These are phyloP conservation scores for Gonatopus flavifemur DNA, from an alignment of 1,140 invertebrate genomes.

Conservation along the genomic window DNA sequence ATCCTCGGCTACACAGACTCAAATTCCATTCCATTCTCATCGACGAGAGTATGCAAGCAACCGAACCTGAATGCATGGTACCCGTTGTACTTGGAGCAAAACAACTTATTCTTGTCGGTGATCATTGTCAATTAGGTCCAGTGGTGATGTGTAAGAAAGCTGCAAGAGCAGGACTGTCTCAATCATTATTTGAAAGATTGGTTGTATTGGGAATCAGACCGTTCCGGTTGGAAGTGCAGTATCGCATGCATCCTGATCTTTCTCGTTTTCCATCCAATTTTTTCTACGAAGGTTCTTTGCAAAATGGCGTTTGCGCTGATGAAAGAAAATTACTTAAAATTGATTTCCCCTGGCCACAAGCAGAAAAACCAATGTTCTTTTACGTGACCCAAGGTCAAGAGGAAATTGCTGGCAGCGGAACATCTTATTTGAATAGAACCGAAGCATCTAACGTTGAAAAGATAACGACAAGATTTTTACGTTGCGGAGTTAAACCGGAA, in stretches of 20 bases:
- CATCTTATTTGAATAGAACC: conserved; percentile 97
- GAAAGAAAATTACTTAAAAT: conserved; percentile 87
- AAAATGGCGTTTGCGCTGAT: conserved; percentile 97
- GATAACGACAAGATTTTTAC: conserved; percentile 89
- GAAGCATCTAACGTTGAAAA: conserved; percentile 99
- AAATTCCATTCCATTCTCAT: conserved; percentile 98
- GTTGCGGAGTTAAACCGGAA: conserved; percentile 93
- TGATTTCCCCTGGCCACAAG: conserved; percentile 97
- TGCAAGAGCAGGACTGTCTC: conserved; percentile 92
- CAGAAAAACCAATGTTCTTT: conserved; percentile 98
- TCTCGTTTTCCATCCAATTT: conserved; percentile 98
- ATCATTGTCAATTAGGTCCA: conserved; percentile 98
- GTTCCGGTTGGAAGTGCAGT: conserved; percentile 96
- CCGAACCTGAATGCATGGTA: conserved; percentile 98
- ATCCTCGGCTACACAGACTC: conserved; percentile 85
- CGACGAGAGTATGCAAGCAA: conserved; percentile 96
- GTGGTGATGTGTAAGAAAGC: conserved; percentile 99
- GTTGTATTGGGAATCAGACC: conserved; percentile 95
- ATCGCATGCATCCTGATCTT: conserved; percentile 97
- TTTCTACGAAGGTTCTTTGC: conserved; percentile 98
- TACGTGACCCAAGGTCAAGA: conserved; percentile 98
- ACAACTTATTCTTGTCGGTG: conserved; percentile 93
- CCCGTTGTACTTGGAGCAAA: conserved; percentile 97
- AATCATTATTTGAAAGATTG: conserved; percentile 95
- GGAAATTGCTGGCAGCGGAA: conserved; percentile 97